These are phyloP conservation scores for Hippocampus kuda DNA, from an alignment of 2,797 vertebrate genomes.

Conservation along the genomic window DNA sequence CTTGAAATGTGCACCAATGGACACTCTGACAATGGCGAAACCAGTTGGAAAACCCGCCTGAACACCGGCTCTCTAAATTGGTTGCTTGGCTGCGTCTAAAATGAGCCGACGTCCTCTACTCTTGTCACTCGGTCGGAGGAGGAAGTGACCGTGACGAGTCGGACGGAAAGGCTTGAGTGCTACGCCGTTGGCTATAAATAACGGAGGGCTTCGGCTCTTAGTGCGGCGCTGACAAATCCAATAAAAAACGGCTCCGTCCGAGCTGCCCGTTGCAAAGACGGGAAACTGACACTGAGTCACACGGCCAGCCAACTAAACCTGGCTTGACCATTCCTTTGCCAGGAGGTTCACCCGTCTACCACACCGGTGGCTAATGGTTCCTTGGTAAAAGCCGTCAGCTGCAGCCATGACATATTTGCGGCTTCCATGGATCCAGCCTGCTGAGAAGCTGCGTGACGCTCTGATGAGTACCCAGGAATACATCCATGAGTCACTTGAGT, in stretches of 20 bases:
- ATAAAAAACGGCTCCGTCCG: conserved; percentile 47
- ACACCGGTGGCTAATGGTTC: conserved; percentile 9
- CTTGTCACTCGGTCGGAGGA: conserved; percentile 1
- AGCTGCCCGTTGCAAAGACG: conserved; percentile 44
- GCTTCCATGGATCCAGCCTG: conserved; percentile 4
- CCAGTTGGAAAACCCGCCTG: neutral
- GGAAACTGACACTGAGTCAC: conserved; percentile 60
- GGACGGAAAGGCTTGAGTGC: conserved; percentile 22
- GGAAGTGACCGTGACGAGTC: conserved; percentile 38
- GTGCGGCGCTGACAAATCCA: conserved; percentile 46
- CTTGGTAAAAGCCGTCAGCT: conserved; percentile 10
- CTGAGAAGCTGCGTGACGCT: conserved; percentile 8
- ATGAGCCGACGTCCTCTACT: conserved; percentile 11
- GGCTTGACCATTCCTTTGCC: conserved; percentile 48
- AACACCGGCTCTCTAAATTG: neutral
- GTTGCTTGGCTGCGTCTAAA: neutral
- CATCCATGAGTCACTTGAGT: conserved; percentile 1
- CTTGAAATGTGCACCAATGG: neutral
- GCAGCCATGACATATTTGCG: conserved; percentile 22
- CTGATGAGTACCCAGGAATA: neutral
- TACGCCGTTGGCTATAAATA: conserved; percentile 54
- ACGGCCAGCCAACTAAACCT: conserved; percentile 49
- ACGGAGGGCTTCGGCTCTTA: conserved; percentile 23
- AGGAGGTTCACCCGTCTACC: conserved; percentile 18
- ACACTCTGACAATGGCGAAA: neutral